Percentiles rank a stretch among this genome's conserved stretches.
Evolutionary conservation across 1,140 invertebrate genomes (phyloP).

Genomic region (Dendroctonus valens): DNA sequence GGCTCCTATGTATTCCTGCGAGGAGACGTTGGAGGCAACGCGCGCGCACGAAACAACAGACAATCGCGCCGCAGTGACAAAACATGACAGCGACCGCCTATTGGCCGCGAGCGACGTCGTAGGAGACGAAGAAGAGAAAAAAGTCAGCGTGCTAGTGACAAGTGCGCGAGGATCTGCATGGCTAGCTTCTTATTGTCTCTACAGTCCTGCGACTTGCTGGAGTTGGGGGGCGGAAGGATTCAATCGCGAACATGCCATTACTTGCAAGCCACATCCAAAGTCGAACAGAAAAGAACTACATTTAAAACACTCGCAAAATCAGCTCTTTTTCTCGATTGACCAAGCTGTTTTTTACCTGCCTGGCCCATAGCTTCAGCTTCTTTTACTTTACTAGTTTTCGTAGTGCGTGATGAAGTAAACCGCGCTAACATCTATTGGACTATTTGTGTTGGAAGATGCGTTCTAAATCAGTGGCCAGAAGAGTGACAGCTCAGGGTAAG

Average conservation of each 20-base stretch:
- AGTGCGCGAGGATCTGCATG: conserved; percentile 23
- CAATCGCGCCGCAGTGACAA: conserved; percentile 48
- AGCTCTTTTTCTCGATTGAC: too few relatives aligned
- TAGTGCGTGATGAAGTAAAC: conserved; percentile 20
- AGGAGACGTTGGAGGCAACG: conserved; percentile 20
- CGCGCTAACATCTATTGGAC: conserved; percentile 4
- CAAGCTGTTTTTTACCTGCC: too few relatives aligned
- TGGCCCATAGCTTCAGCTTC: too few relatives aligned
- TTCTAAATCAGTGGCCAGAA: conserved; percentile 57
- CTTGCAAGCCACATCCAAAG: too few relatives aligned
- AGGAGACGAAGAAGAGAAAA: conserved; percentile 37
- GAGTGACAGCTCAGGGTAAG: conserved; percentile 56
- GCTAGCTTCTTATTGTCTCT: conserved; percentile 42
- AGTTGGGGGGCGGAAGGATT: conserved; percentile 6
- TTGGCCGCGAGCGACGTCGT: conserved; percentile 42
- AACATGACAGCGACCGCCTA: conserved; percentile 48
- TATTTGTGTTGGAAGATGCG: conserved; percentile 48
- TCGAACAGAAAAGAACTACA: too few relatives aligned
- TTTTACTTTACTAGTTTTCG: conserved; percentile 5
- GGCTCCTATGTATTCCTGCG: conserved; percentile 31
- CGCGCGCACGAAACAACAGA: conserved; percentile 38
- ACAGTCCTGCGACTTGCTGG: conserved; percentile 17
- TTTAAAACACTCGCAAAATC: too few relatives aligned
- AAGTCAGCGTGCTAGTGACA: conserved; percentile 28
- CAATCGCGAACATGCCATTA: too few relatives aligned